Base-by-base conservation (phyloP, 2,888 invertebrate species). In the Drosophila affinis region DNA sequence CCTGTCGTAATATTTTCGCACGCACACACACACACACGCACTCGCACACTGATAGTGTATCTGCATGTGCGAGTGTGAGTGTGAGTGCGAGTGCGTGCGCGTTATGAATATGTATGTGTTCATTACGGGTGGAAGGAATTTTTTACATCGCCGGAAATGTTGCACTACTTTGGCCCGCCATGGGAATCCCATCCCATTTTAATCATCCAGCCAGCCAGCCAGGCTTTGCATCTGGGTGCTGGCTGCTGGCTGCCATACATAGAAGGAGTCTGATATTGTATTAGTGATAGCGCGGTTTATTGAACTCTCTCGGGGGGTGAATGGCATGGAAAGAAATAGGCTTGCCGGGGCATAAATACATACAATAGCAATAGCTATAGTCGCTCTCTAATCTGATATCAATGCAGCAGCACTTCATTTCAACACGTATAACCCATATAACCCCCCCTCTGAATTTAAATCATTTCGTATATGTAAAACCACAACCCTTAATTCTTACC, bases 71-170 rank as follows among this genome's bases (percentile, higher is more conserved):
- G 61, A 34, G 47, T 7, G 27, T 46, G 9, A 9, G 34, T 7
- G 27, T 46, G 3, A 10, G 34, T 34, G 47, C 57, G 59, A 44
- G 47, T 62, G 60, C 49, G 60, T 76, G 71, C 67, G 71, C 73
- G 76, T 74, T 82, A 85, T 84, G 86, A 87, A 84, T 84, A 87
- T 84, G 84, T 85, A 85, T 87, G 82, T 73, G 86, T 84, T 87
- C 83, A 87, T 84, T 85, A 84, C 70, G 73, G 27, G 6, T 44
- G 44, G 27, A 9, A 10, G 55, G 73, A 76, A 79, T 76, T 85
- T 87, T 85, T 85, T 78, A 79, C 79, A 75, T 76, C 76, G 75
- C 67, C 86, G 86, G 88, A 87, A 82, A 84, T 76, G 81, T 79
- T 71, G 81, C 79, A 72, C 74, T 79, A 79, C 83, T 84, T 87